Base-by-base conservation (phyloP, 2,888 invertebrate genomes). In the Amphipyra tragopoginis region DNA sequence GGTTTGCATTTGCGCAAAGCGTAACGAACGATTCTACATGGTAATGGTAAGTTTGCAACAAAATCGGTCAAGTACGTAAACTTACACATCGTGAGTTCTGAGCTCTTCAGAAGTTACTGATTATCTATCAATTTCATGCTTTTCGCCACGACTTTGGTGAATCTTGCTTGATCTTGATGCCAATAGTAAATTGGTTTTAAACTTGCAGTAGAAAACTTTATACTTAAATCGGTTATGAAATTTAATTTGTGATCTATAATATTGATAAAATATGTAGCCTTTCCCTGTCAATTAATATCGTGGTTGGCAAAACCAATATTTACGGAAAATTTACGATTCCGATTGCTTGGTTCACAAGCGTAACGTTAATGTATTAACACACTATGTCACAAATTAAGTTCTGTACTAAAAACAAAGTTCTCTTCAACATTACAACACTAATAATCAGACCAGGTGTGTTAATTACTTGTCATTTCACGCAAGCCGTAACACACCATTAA, bases 11-110 rank as follows among this genome's bases (percentile, higher is more conserved):
- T 77, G 42, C 66, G 78, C 65, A 77, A 77, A 47, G 48, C 72
- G 44, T 72, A 61, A 63, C 72, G 43, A 63, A 65, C 58, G 14
- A 52, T 67, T 65, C 43, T 56, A 56, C 58, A 42, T 59, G 44
- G 55, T 59, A 56, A 77, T 72, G 63, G 51, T 55, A 63, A 58
- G 42, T 61, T 70, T 34, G 51, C 47, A 11, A 36, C 47, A 29
- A 76, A 75, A 72, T 67, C 72, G 75, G 75, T 70, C 78, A 77
- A 78, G 72, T 59, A 63, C 66, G 29, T 26, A 53, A 48, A 51
- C 51, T 55, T 61, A 34, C 62, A 51, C 63, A 65, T 68, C 65
- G 65, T 65, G 59, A 64, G 33, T 59, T 59, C 34, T 52, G 38
- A 67, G 14, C 43, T 48, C 26, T 38, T 50, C 3, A 56, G 36